Conservation (phyloP, 2,113 vertebrate species). For the Hippocampus comes region DNA sequence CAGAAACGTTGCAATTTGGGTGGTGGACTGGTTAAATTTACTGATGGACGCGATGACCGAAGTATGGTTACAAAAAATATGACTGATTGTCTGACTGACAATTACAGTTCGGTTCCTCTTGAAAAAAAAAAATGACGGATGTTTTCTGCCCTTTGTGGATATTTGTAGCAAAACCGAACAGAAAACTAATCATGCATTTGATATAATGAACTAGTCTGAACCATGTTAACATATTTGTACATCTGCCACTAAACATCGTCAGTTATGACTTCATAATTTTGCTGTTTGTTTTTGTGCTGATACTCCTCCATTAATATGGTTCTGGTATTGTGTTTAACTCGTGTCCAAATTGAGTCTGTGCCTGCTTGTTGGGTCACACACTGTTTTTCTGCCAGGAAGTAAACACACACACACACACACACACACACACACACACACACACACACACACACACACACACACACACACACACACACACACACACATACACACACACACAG, state of each 20-base stretch:
- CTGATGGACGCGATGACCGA: no score
- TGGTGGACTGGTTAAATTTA: no score
- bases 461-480: slow-evolving; percentile 6
- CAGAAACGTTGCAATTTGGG: no score
- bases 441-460: slow-evolving; percentile 7
- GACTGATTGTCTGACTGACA: no score
- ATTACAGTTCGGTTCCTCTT: no score
- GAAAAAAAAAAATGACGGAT: no score
- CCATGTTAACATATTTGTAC: no score
- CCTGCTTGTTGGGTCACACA: slow-evolving; percentile 12
- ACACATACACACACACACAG: not conserved
- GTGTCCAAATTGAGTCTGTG: slow-evolving; percentile 16
- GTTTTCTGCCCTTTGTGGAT: no score
- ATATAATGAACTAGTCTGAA: no score
- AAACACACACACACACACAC: slow-evolving; percentile 10
- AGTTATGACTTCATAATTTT: not conserved
- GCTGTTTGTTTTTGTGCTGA: not conserved
- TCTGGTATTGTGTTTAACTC: slow-evolving; percentile 15
- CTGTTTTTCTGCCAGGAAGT: slow-evolving; percentile 19
- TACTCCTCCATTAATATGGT: not conserved
- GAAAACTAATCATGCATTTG: no score
- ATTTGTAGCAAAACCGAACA: no score
- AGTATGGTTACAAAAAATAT: no score
- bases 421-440: slow-evolving; percentile 10
- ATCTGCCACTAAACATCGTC: not conserved